Evolutionary conservation across 2,113 vertebrate genomes (phyloP).

Genomic region (Prinia subflava): DNA sequence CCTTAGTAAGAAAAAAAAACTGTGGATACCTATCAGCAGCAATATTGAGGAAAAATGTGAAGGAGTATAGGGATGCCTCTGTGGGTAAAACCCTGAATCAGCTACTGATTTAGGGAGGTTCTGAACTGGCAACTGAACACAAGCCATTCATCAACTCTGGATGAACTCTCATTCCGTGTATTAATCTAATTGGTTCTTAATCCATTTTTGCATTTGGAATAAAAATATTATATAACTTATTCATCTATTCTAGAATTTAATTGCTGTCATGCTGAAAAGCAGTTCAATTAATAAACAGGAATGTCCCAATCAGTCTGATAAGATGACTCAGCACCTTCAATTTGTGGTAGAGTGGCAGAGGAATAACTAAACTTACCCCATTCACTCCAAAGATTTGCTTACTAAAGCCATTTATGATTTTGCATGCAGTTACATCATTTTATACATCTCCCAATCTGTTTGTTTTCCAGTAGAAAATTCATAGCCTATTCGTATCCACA

Average conservation of each 20-base stretch:
- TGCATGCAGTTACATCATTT: not conserved
- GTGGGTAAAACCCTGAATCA: not conserved
- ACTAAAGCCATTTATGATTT: not conserved
- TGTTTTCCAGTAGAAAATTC: not conserved
- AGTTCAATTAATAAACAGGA: not conserved
- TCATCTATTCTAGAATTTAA: not conserved
- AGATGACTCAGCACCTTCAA: not conserved
- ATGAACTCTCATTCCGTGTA: not conserved
- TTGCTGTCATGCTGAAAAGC: not conserved
- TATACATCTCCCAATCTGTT: not conserved
- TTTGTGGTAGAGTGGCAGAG: not conserved
- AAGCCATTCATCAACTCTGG: not conserved
- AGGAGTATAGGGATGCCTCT: not conserved
- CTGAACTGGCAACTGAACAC: not conserved
- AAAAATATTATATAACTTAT: not conserved
- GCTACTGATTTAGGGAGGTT: not conserved
- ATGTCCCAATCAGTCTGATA: not conserved
- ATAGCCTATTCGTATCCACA: not conserved
- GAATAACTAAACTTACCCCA: not conserved
- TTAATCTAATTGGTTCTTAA: not conserved
- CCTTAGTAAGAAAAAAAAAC: not conserved
- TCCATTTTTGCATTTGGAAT: not conserved
- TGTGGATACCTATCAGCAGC: not conserved
- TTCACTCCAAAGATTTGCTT: not conserved
- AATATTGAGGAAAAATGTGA: not conserved